Percentiles rank a stretch among this genome's conserved stretches.
These are phyloP conservation scores for Drosophila insularis DNA, from an alignment of 1,140 invertebrate genomes.

Conservation along the genomic window DNA sequence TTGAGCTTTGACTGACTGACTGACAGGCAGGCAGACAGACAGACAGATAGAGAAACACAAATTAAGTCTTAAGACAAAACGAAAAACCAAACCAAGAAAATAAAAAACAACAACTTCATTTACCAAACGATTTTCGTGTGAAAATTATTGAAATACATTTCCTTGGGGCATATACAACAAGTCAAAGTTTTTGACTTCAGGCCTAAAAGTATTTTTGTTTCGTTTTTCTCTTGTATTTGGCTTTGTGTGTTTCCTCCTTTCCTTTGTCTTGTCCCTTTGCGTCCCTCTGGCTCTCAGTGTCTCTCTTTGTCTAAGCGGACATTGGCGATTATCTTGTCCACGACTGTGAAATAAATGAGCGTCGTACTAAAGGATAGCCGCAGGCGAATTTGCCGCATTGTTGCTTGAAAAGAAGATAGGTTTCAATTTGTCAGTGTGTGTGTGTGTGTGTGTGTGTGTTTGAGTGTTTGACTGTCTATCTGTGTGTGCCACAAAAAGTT, in stretches of 20 bases:
- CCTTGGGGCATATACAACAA: slow-evolving; percentile 58
- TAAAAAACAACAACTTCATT: slow-evolving; percentile 61
- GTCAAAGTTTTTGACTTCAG: slow-evolving; percentile 13
- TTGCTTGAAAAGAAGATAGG: slow-evolving; percentile 77
- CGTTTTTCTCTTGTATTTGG: slow-evolving; percentile 19
- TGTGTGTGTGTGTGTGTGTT: slow-evolving; percentile 35
- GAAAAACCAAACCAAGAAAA: background rate
- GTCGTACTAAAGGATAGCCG: slow-evolving; percentile 69
- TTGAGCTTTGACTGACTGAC: slow-evolving; percentile 59
- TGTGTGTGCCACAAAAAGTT: slow-evolving; percentile 42
- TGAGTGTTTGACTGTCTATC: slow-evolving; percentile 30
- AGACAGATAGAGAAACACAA: slow-evolving; percentile 5
- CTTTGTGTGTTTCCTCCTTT: slow-evolving; percentile 18
- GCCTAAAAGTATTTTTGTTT: slow-evolving; percentile 15
- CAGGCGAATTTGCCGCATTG: slow-evolving; percentile 69
- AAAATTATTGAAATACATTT: slow-evolving; percentile 80
- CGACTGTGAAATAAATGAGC: slow-evolving; percentile 81
- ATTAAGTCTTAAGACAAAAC: slow-evolving; percentile 34
- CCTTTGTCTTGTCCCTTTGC: background rate
- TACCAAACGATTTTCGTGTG: slow-evolving; percentile 68
- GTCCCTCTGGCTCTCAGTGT: slow-evolving; percentile 15
- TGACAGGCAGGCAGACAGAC: slow-evolving; percentile 32
- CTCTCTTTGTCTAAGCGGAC: slow-evolving; percentile 70
- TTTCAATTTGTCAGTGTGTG: slow-evolving; percentile 65
- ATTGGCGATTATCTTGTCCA: slow-evolving; percentile 81